Conservation (phyloP, 2,797 vertebrate species). For the Notamacropus eugenii region DNA sequence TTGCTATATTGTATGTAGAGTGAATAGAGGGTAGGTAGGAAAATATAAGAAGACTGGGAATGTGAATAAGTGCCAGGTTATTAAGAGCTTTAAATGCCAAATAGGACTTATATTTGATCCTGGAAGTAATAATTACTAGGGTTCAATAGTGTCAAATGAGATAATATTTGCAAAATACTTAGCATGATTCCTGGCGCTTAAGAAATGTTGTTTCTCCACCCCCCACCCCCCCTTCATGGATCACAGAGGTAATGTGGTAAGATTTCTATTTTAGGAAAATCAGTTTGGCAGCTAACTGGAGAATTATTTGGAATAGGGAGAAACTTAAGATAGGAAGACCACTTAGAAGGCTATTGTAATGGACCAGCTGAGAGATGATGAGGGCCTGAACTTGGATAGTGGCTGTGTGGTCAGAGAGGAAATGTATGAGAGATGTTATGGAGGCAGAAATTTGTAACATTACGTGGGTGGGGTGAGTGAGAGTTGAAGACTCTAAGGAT, state of each 20-base stretch:
- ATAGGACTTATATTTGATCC: neutral
- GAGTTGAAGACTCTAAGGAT: neutral
- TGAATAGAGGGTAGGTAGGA: neutral
- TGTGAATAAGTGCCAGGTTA: neutral
- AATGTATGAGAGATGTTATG: neutral
- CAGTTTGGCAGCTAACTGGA: neutral
- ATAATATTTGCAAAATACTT: neutral
- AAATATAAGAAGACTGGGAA: neutral
- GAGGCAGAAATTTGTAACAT: neutral
- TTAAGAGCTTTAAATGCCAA: neutral
- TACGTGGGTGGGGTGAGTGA: neutral
- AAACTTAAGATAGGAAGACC: neutral
- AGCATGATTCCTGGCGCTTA: neutral
- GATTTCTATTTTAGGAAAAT: neutral
- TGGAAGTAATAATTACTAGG: neutral
- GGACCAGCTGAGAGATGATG: neutral
- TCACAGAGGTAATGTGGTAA: neutral
- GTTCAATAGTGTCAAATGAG: neutral
- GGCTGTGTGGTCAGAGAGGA: neutral
- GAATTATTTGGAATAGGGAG: neutral
- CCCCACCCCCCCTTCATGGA: neutral
- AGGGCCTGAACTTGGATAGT: neutral
- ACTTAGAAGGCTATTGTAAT: neutral
- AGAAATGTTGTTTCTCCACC: neutral
- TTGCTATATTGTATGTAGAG: neutral